A percentile compares a stretch with the other conserved stretches of the same genome.
Evolutionary conservation across 64 coral and sea anemone genomes (phyloP).

Genomic region (Platygyra sinensis): DNA sequence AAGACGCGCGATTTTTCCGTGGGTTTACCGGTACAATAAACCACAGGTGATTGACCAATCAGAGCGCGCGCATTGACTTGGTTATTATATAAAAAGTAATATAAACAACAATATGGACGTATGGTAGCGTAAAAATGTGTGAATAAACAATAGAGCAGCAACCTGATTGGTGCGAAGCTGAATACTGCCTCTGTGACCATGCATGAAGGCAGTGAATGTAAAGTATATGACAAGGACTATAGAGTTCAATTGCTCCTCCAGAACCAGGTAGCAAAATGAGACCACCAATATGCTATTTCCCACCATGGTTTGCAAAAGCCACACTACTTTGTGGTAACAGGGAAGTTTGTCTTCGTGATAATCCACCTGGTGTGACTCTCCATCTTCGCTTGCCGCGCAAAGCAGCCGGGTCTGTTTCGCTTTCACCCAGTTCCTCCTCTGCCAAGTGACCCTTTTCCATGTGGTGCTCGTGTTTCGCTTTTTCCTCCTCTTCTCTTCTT

Average conservation of each 20-base stretch:
- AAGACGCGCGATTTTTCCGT: too few relatives aligned
- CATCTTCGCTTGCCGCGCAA: neutral
- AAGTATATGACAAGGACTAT: neutral
- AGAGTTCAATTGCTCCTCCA: neutral
- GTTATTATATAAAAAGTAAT: too few relatives aligned
- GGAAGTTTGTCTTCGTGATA: neutral
- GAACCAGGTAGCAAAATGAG: neutral
- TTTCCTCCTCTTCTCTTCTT: neutral
- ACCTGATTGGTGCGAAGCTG: conserved; percentile 23
- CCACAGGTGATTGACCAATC: too few relatives aligned
- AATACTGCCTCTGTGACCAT: conserved; percentile 7
- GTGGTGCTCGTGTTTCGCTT: neutral
- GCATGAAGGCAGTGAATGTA: neutral
- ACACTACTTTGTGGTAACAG: conserved; percentile 18
- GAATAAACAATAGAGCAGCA: conserved; percentile 12
- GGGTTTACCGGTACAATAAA: too few relatives aligned
- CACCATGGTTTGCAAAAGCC: conserved; percentile 6
- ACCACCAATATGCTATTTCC: conserved; percentile 1
- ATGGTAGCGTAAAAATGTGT: conserved; percentile 13
- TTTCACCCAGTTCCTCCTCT: neutral
- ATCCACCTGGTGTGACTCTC: neutral
- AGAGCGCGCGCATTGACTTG: too few relatives aligned
- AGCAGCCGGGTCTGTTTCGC: neutral
- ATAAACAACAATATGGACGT: conserved; percentile 6
- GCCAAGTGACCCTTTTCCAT: neutral